These are phyloP conservation scores for Bactericera cockerelli DNA, from an alignment of 1,140 invertebrate species.

Conservation along the genomic window DNA sequence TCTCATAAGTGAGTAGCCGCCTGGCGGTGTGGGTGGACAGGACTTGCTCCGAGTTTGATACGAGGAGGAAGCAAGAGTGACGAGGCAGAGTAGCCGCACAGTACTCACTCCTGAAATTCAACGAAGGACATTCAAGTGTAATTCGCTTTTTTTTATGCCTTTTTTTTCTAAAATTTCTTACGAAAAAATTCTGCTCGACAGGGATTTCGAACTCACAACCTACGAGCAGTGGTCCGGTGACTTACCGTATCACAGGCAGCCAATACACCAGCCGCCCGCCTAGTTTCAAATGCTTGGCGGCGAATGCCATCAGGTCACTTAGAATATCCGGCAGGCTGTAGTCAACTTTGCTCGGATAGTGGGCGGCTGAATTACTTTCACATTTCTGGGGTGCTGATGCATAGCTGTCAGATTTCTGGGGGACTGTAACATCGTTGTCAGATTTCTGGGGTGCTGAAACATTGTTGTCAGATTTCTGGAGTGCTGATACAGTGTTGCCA, in stretches of 20 bases:
- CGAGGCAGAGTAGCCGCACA: constrained; percentile 51
- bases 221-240: no score
- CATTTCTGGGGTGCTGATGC: constrained; percentile 47
- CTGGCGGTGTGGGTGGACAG: constrained; percentile 61
- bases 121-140: no score
- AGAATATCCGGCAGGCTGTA: constrained; percentile 69
- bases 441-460: constrained; percentile 46
- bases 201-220: no score
- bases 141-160: no score
- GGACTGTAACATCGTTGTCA: constrained; percentile 31
- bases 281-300: constrained; percentile 54
- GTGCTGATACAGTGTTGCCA: constrained; percentile 20
- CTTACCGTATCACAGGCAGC: constrained; percentile 70
- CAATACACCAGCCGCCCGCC: constrained; percentile 75
- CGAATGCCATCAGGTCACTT: constrained; percentile 66
- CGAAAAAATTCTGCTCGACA: no score
- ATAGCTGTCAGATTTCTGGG: constrained; percentile 51
- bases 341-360: constrained; percentile 74
- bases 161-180: no score
- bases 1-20: constrained; percentile 72
- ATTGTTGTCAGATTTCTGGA: constrained; percentile 27
- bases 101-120: constrained; percentile 49
- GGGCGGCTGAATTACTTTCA: constrained; percentile 44
- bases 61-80: constrained; percentile 59
- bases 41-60: constrained; percentile 74